Percentiles rank a stretch among this genome's conserved stretches.
phyloP scores from a whole-genome alignment of 1,140 invertebrate genomes.

The Lucilia cuprina region DNA sequence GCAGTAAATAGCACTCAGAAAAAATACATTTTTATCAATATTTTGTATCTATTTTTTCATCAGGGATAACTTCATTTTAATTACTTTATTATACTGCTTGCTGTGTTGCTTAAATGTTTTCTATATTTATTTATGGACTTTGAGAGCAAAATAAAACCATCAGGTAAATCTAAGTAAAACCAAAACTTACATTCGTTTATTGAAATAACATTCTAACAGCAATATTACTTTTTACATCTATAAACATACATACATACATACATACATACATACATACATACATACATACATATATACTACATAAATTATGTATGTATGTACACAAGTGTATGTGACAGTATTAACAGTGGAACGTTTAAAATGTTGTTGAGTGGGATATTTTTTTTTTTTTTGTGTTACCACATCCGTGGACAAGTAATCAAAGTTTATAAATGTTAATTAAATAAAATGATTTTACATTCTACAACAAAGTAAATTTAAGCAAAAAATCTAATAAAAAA shows the following conservation, averaged over 20 bases:
- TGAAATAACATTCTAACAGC: too few relatives aligned
- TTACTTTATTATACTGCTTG: not conserved
- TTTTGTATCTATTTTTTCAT: not conserved
- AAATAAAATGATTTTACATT: slow-evolving; percentile 12
- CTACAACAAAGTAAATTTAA: not conserved
- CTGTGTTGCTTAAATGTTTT: not conserved
- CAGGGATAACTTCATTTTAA: not conserved
- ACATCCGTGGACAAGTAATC: not conserved
- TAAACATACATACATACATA: too few relatives aligned
- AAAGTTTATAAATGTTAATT: not conserved
- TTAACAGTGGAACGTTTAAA: not conserved
- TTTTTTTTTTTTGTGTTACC: not conserved
- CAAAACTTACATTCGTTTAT: too few relatives aligned
- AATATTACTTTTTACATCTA: too few relatives aligned
- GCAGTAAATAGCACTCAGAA: not conserved
- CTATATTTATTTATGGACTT: not conserved
- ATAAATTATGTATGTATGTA: not conserved
- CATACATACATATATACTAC: too few relatives aligned
- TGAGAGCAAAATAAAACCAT: not conserved
- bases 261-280: too few relatives aligned
- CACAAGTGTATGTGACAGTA: not conserved
- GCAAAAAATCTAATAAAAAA: not conserved
- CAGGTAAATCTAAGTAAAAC: not conserved
- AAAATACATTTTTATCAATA: too few relatives aligned
- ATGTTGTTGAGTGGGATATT: not conserved